A percentile compares a stretch with the other conserved stretches of the same genome.
Evolutionary conservation across 1,140 invertebrate genomes (phyloP).

Genomic region (Zaprionus tsacasi): DNA sequence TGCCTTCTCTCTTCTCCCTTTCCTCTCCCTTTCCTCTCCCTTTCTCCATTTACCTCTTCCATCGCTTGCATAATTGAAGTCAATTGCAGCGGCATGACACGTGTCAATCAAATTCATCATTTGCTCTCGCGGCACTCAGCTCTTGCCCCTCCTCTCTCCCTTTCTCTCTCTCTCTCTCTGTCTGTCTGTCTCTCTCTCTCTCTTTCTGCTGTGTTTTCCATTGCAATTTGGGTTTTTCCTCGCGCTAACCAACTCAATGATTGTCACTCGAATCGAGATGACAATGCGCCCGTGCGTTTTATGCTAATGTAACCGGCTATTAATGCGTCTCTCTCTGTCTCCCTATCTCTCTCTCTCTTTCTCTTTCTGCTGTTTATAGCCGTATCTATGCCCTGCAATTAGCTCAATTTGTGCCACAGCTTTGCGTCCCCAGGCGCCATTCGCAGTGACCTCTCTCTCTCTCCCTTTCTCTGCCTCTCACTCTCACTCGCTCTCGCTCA

Average conservation of each 20-base stretch:
- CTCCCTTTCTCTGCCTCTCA: neutral
- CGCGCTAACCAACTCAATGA: constrained; percentile 24
- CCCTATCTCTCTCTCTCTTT: neutral
- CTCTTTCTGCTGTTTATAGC: neutral
- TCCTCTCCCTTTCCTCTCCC: neutral
- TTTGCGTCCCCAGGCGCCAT: constrained; percentile 26
- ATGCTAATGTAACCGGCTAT: constrained; percentile 74
- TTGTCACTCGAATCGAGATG: constrained; percentile 30
- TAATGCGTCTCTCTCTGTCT: constrained; percentile 46
- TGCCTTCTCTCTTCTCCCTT: neutral
- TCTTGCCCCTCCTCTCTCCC: neutral
- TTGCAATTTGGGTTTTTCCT: constrained; percentile 5
- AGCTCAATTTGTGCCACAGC: constrained; percentile 76
- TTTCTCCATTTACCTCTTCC: neutral
- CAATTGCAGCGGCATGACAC: constrained; percentile 44
- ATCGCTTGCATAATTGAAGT: constrained; percentile 42
- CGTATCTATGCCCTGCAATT: constrained; percentile 68
- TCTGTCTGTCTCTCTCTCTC: neutral
- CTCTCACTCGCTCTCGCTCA: constrained; percentile 11
- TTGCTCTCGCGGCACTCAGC: neutral
- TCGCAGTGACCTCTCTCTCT: neutral
- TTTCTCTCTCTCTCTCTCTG: neutral
- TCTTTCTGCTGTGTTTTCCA: neutral
- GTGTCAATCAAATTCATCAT: constrained; percentile 43
- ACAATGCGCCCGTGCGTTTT: constrained; percentile 53